These are phyloP conservation scores for Probosciger aterrimus DNA, from an alignment of 2,113 vertebrate genomes.

Conservation along the genomic window DNA sequence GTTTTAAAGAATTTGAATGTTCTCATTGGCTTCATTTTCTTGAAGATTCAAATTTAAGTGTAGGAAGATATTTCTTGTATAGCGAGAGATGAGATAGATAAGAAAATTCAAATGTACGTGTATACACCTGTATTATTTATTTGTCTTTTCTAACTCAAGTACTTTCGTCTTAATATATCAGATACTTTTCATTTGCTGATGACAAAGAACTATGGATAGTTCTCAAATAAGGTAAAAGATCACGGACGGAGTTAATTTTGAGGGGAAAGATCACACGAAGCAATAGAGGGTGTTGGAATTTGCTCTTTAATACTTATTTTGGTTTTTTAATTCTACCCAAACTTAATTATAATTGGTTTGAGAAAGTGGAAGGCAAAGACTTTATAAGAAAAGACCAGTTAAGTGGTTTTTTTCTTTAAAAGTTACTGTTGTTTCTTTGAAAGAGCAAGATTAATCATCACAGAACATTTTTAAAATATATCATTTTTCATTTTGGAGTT, in stretches of 20 bases:
- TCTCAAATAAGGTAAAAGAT: not conserved
- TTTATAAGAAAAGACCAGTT: not conserved
- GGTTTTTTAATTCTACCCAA: not conserved
- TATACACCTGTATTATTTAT: not conserved
- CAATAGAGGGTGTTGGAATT: not conserved
- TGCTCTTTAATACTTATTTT: not conserved
- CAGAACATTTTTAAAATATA: not conserved
- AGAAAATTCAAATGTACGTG: not conserved
- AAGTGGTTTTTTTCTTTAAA: not conserved
- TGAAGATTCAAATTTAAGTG: not conserved
- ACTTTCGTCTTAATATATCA: not conserved
- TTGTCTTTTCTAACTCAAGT: not conserved
- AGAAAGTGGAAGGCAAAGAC: not conserved
- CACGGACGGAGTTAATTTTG: not conserved
- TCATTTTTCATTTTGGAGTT: not conserved
- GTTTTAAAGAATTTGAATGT: not conserved
- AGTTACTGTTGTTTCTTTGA: not conserved
- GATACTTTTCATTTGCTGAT: not conserved
- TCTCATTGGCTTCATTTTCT: not conserved
- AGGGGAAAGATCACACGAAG: not conserved
- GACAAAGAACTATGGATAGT: not conserved
- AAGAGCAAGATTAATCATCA: not conserved
- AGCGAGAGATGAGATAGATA: not conserved
- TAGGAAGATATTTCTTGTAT: not conserved
- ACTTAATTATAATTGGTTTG: not conserved